Evolutionary conservation across 2,113 vertebrate species (phyloP), one percentile per base, ranked within the genome.

Genomic region (Irena cyanogastra): DNA sequence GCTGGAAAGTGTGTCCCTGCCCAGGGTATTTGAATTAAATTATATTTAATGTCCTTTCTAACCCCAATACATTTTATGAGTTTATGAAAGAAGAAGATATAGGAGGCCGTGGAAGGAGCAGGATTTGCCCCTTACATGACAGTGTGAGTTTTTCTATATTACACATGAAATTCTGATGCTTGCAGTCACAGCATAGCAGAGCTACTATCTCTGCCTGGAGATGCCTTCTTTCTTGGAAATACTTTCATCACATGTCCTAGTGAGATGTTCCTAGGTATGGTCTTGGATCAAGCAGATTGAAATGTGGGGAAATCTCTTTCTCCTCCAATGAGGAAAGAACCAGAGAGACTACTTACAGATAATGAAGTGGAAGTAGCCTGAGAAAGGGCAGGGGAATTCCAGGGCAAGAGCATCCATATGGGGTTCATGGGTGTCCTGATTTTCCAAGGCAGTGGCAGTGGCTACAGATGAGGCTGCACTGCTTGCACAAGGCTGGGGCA

Each of bases 391-490:
- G 68, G 41, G 59, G 22, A 79, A 77, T 83, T 80, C 33, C 78
- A 66, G 33, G n/a, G 35, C 1, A 13, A 63, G 24, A 53, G 14
- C 10, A 47, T 57, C 10, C 3, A 1, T 30, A 6, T 0, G 1
- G 39, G 13, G 6, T 65, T 80, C 3, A 2, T 23, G 64, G 50
- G n/a, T 87, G 7, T 68, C 27, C 31, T 13, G 5, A 9, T 68
- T 78, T 82, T 14, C 30, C 2, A 7, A 56, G n/a, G 23, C 1
- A 4, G 42, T 61, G 68, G 18, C n/a, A 72, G 30, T 12, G n/a
- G 26, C 52, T 53, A 20, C 0, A 2, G 16, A 30, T 41, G n/a
- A 37, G 18, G 11, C 6, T 9, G 74, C 2, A 2, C 16, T 12
- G 3, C 11, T 42, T 76, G 23, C 7, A 23, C 37, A 42, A 47